Conservation (phyloP, 2,888 invertebrate species). For the Cynaeus angustus region DNA sequence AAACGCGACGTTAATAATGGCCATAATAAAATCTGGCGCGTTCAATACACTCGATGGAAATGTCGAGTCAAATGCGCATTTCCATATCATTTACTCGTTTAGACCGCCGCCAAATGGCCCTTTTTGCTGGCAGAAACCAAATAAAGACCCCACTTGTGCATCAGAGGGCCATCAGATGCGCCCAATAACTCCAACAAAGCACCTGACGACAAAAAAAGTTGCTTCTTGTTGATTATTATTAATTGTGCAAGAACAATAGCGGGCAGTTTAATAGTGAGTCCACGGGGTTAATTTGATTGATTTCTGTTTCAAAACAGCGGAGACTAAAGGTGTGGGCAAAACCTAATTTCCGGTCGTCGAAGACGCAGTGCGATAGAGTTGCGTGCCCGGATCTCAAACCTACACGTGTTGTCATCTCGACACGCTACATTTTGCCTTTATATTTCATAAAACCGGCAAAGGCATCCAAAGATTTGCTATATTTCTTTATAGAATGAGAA, state of each 20-base stretch:
- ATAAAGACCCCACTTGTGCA: slow-evolving; percentile 54
- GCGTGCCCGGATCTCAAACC: slow-evolving; percentile 36
- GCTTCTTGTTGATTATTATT: slow-evolving; percentile 16
- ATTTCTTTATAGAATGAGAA: slow-evolving; percentile 30
- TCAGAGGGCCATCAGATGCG: slow-evolving; percentile 42
- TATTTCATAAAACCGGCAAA: slow-evolving; percentile 38
- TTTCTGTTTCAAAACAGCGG: slow-evolving; percentile 40
- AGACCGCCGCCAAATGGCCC: slow-evolving; percentile 61
- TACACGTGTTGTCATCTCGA: slow-evolving; percentile 45
- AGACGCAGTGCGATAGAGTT: slow-evolving; percentile 39
- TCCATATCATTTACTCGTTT: slow-evolving; percentile 68
- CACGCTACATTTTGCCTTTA: slow-evolving; percentile 45
- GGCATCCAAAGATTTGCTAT: slow-evolving; percentile 40
- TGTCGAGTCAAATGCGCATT: slow-evolving; percentile 66
- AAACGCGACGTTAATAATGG: slow-evolving; percentile 61
- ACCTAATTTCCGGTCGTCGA: slow-evolving; percentile 56
- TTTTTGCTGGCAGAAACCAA: slow-evolving; percentile 58
- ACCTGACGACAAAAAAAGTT: slow-evolving; percentile 37
- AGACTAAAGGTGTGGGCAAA: slow-evolving; percentile 57
- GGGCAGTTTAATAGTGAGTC: not conserved
- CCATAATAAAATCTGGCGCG: slow-evolving; percentile 61
- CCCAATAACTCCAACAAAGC: slow-evolving; percentile 38
- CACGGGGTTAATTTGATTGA: slow-evolving; percentile 43
- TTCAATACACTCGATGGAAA: slow-evolving; percentile 61
- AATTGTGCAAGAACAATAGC: slow-evolving; percentile 18